Conservation (phyloP, 2,113 vertebrate genomes). For the Myotis davidii region DNA sequence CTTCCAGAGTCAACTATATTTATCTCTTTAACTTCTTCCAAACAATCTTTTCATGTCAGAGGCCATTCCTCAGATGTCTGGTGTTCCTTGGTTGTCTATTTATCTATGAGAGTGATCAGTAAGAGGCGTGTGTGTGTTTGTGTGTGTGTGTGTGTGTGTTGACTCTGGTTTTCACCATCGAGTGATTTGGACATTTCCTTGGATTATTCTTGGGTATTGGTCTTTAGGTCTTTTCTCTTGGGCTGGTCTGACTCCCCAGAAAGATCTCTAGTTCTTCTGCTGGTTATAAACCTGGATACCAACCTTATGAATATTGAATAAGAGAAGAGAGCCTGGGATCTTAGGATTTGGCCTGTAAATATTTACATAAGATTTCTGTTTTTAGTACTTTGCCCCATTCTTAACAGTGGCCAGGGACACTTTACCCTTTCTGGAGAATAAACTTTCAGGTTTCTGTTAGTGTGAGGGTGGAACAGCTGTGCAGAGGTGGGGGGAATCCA, state of each 20-base stretch:
- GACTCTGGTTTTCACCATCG: not conserved
- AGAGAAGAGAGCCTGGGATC: not conserved
- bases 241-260: not conserved
- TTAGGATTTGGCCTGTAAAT: not conserved
- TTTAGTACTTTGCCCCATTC: not conserved
- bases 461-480: not conserved
- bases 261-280: not conserved
- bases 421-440: not conserved
- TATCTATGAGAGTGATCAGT: not conserved
- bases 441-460: constrained; percentile 15
- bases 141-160: not conserved
- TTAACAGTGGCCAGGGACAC: not conserved
- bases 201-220: not conserved
- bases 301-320: not conserved
- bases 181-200: not conserved
- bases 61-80: not conserved
- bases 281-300: not conserved
- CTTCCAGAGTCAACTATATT: not conserved
- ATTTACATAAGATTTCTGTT: not conserved
- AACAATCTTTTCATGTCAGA: not conserved
- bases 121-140: not conserved
- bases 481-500: not conserved
- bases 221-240: not conserved
- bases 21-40: not conserved
- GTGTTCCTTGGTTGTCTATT: not conserved